These are phyloP conservation scores for Eretmochelys imbricata DNA, from an alignment of 2,113 vertebrate genomes.

Conservation along the genomic window DNA sequence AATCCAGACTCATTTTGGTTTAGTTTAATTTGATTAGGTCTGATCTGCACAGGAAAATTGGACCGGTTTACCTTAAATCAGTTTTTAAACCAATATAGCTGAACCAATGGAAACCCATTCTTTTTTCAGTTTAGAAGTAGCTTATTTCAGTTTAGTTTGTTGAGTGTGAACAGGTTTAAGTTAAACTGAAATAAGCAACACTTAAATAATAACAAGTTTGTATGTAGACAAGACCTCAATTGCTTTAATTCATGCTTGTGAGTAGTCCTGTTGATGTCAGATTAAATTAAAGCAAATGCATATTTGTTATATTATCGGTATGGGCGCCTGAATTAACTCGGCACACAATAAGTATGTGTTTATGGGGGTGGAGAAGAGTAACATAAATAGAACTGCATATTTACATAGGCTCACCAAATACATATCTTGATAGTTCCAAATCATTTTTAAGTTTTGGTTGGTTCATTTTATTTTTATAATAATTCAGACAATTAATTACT, in stretches of 20 bases:
- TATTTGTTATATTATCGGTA: background rate
- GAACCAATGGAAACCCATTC: no score
- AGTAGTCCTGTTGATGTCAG: no score
- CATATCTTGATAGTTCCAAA: background rate
- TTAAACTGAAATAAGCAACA: background rate
- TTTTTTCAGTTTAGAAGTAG: no score
- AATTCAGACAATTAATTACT: slow-evolving; percentile 20
- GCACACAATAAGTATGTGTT: background rate
- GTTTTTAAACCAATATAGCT: no score
- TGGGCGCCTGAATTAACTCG: background rate
- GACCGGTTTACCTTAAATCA: no score
- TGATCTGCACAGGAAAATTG: no score
- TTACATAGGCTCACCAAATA: background rate
- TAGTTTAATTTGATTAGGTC: no score
- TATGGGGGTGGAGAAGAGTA: background rate
- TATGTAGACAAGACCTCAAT: no score
- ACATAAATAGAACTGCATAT: background rate
- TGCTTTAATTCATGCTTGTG: no score
- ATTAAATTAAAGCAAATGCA: background rate
- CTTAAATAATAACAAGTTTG: background rate
- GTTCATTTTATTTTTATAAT: fast-evolving
- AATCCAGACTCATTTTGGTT: no score
- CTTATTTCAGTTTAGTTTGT: no score
- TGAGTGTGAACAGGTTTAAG: background rate
- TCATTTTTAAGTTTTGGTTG: background rate